Evolutionary conservation across 2,797 vertebrate genomes (phyloP), one percentile per base, ranked within the genome.

Genomic region (Erethizon dorsatum): DNA sequence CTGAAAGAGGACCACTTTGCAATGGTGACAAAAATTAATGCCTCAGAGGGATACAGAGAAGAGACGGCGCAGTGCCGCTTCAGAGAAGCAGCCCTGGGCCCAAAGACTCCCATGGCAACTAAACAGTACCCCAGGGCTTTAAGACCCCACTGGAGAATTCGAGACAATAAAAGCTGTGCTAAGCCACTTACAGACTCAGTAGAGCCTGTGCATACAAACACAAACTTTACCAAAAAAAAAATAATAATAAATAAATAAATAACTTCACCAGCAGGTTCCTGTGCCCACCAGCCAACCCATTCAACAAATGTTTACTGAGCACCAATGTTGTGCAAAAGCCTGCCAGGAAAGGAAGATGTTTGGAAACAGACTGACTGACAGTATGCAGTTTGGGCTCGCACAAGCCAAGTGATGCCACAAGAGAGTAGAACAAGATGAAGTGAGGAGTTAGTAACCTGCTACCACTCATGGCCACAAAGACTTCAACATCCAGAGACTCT

Each of bases 151-250:
- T 28, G 56, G n/a, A 14, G 61, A 93, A 52, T 52, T 33, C 28
- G 83, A 41, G 61, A 89, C 80, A 95, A 85, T 17, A 4, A 78
- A 88, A 91, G 54, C n/a, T 90, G 77, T n/a, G 26, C 80, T 45
- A 37, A 77, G 45, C 28, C 41, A 73, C 41, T 73, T 41, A 67
- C 5, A 73, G 26, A 63, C 12, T 80, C 24, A 67, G 71, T 0
- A 95, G 9, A 83, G 45, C 45, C 94, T 78, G 14, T 18, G 41
- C 57, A 73, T 83, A 63, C 41, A 80, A 71, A 92, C 6, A 24
- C 7, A 91, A 50, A 56, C 3, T 22, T 67, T 69, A 82, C 18
- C 59, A 15, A 33, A 69, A 18, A 73, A 73, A 73, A 73, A 26
- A 1, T 45, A 45, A 67, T n/a, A n/a, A 33, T 15, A 59, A 59